These are phyloP conservation scores for Cacatua alba DNA, from an alignment of 2,113 vertebrate genomes.

Conservation along the genomic window DNA sequence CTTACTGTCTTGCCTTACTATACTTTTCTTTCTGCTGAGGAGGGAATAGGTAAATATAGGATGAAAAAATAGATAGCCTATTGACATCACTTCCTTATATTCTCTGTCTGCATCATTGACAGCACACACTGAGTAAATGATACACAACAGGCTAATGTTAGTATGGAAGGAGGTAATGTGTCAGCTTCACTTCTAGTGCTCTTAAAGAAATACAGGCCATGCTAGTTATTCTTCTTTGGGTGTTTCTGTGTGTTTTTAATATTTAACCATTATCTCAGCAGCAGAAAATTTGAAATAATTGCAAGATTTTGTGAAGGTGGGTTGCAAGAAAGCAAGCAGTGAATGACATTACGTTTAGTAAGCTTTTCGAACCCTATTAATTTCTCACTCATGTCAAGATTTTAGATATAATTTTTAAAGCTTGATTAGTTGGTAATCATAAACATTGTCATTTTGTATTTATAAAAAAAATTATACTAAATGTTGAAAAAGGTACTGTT, in stretches of 20 bases:
- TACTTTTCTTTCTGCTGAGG: neutral
- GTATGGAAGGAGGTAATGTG: neutral
- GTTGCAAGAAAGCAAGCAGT: neutral
- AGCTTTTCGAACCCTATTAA: neutral
- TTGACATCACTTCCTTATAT: neutral
- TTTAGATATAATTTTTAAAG: neutral
- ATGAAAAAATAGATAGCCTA: neutral
- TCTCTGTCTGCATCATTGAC: neutral
- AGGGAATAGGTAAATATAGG: neutral
- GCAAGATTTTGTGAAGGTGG: neutral
- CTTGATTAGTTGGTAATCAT: neutral
- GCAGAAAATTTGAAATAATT: neutral
- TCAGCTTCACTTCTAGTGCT: neutral
- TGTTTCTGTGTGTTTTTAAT: neutral
- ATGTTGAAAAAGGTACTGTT: neutral
- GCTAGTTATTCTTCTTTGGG: neutral
- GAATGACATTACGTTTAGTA: neutral
- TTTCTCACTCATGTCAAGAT: neutral
- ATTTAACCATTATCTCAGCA: neutral
- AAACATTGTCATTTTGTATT: neutral
- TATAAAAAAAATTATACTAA: neutral
- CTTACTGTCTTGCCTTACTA: neutral
- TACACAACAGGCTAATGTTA: neutral
- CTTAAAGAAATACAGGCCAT: neutral
- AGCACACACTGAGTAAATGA: neutral